A percentile compares a stretch with the other conserved stretches of the same genome.
These are phyloP conservation scores for Manis crassicaudata DNA, from an alignment of 2,797 vertebrate genomes.

Conservation along the genomic window DNA sequence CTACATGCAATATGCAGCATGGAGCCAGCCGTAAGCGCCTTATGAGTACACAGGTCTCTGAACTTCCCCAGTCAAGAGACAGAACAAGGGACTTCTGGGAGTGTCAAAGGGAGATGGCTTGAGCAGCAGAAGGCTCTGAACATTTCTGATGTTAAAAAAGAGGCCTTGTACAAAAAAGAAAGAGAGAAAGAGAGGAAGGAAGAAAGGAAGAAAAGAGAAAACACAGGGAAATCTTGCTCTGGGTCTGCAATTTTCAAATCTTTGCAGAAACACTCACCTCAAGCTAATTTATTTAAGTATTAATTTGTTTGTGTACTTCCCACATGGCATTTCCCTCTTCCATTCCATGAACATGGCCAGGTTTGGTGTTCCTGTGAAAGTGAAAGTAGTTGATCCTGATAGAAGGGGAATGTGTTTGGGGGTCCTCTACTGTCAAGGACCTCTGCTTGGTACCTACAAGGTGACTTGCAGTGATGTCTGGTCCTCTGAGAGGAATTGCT, in stretches of 20 bases:
- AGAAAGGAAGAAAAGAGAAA: neutral
- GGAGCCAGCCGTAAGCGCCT: neutral
- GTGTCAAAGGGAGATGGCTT: fast-evolving
- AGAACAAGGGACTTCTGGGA: neutral
- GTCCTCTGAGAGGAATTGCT: neutral
- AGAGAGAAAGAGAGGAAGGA: too few species aligned
- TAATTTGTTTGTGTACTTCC: neutral
- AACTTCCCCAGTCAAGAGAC: neutral
- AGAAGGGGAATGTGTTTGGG: neutral
- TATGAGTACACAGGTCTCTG: neutral
- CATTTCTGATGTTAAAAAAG: conserved; percentile 13
- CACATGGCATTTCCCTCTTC: neutral
- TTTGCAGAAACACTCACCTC: neutral
- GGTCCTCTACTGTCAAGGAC: neutral
- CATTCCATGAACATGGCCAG: neutral
- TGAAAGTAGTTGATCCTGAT: neutral
- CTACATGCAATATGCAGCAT: neutral
- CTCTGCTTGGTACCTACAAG: neutral
- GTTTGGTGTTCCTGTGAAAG: neutral
- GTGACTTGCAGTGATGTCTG: neutral
- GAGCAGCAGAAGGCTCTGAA: neutral
- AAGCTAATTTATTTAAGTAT: neutral
- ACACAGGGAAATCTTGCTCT: neutral
- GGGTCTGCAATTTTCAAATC: neutral
- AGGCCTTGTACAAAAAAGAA: neutral